Conservation (phyloP, 2,113 vertebrate species). For the Ceyx melanurus region DNA sequence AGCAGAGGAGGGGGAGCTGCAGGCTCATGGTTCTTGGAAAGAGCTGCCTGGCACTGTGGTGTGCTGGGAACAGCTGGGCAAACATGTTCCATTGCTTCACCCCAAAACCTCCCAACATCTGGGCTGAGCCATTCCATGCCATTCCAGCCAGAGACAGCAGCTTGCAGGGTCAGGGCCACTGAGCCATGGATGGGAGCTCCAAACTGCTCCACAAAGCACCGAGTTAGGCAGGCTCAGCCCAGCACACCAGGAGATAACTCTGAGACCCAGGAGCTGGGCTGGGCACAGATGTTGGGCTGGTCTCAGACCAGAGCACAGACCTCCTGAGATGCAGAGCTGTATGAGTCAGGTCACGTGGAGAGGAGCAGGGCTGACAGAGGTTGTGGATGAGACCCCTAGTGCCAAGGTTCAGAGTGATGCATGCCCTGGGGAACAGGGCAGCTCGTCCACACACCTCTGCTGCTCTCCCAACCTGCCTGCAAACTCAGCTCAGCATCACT, state of each 20-base stretch:
- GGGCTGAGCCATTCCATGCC: not conserved
- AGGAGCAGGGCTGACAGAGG: not conserved
- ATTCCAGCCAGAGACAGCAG: not conserved
- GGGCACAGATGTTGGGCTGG: not conserved
- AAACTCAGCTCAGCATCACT: not conserved
- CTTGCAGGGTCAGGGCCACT: fast-evolving
- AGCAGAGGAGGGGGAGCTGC: not conserved
- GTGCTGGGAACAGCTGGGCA: not conserved
- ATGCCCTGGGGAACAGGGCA: fast-evolving
- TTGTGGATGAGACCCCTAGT: not conserved
- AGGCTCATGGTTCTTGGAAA: not conserved
- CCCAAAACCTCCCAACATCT: fast-evolving
- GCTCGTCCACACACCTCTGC: not conserved
- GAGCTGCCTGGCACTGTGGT: fast-evolving
- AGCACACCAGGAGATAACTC: fast-evolving
- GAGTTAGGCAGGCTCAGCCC: not conserved
- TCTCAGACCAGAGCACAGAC: not conserved
- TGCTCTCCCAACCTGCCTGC: not conserved
- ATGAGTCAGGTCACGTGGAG: fast-evolving
- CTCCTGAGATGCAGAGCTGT: not conserved
- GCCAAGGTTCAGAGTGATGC: fast-evolving
- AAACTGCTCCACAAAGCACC: fast-evolving
- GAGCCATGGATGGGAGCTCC: not conserved
- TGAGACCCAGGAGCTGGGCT: not conserved
- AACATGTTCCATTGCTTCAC: not conserved